Evolutionary conservation across 2,113 vertebrate species (phyloP), one percentile per base, ranked within the genome.

Genomic region (Grammomys dolichurus): DNA sequence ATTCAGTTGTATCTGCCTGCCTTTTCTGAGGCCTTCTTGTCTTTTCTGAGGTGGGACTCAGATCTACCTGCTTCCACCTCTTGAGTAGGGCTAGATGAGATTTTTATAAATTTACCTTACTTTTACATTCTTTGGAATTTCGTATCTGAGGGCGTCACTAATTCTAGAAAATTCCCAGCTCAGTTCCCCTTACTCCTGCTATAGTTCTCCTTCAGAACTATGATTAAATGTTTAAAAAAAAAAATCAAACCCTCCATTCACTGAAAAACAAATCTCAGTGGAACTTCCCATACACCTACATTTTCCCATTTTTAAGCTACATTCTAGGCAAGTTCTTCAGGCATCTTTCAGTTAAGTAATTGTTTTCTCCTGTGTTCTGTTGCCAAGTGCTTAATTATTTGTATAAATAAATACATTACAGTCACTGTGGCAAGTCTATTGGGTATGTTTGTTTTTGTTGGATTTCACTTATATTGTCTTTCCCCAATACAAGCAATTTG

Each of bases 401-500:
- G 77, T 36, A 75, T 22, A 77, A 58, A 75, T 22, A 77, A 58
- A 60, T 5, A 3, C 33, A 72, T 3, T 54, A 9, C 19, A 46
- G 84, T 65, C 48, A 90, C 5, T 46, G 69, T 51, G 13, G 51
- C 28, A 92, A 69, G 46, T 65, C 36, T 88, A 60, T 1, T 81
- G 12, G 22, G 31, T 58, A 72, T 63, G 31, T 78, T 93, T 80
- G 80, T 56, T 80, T 80, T 22, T 73, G 24, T 31, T 77, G 16
- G 51, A 63, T 91, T 89, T 76, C 72, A 78, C 28, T 84, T 84
- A 87, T 31, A 19, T 54, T 82, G 46, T 70, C 94, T 93, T 86
- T 26, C 5, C n/a, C 12, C 31, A 54, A 75, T 26, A 33, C 81
- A 51, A 51, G 10, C 10, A 51, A 19, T 51, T 24, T 88, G 8